A percentile compares a stretch with the other conserved stretches of the same genome.
phyloP scores from a whole-genome alignment of 2,888 invertebrate genomes.

The Anthophora plumipes region DNA sequence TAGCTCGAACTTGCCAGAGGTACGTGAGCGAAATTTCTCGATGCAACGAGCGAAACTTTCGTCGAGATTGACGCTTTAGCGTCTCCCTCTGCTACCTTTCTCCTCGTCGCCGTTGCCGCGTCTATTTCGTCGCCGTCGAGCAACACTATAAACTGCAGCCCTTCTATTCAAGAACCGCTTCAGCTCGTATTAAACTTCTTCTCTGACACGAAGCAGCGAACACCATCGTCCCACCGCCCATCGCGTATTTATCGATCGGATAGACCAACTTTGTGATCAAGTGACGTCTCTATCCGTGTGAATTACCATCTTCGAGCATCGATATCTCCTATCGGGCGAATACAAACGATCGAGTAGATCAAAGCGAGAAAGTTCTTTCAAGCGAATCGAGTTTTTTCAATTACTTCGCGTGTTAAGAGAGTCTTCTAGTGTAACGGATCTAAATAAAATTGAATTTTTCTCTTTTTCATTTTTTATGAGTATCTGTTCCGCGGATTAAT shows the following conservation, averaged over 20 bases:
- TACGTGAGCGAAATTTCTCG: conserved; percentile 68
- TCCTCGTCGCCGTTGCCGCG: conserved; percentile 1
- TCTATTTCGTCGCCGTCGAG: conserved; percentile 28
- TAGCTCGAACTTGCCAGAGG: conserved; percentile 50
- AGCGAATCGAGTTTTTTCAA: too few relatives aligned
- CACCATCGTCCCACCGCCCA: neutral
- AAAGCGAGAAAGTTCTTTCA: too few relatives aligned
- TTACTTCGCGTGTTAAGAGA: too few relatives aligned
- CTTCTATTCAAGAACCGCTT: conserved; percentile 49
- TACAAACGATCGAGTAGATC: neutral
- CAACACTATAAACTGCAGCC: conserved; percentile 55
- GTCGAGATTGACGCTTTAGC: conserved; percentile 65
- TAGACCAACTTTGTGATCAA: conserved; percentile 42
- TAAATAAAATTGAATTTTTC: too few relatives aligned
- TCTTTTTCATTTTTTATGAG: too few relatives aligned
- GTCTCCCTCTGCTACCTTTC: conserved; percentile 20
- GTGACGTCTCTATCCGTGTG: conserved; percentile 13
- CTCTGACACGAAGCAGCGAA: conserved; percentile 4
- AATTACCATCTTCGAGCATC: conserved; percentile 29
- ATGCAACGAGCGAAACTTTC: conserved; percentile 63
- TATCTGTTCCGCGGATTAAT: too few relatives aligned
- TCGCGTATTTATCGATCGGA: conserved; percentile 40
- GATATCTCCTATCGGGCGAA: neutral
- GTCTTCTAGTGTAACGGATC: too few relatives aligned
- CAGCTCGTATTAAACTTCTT: conserved; percentile 56